A percentile compares a stretch with the other conserved stretches of the same genome.
phyloP scores from a whole-genome alignment of 2,113 vertebrate genomes.

The Malurus melanocephalus region DNA sequence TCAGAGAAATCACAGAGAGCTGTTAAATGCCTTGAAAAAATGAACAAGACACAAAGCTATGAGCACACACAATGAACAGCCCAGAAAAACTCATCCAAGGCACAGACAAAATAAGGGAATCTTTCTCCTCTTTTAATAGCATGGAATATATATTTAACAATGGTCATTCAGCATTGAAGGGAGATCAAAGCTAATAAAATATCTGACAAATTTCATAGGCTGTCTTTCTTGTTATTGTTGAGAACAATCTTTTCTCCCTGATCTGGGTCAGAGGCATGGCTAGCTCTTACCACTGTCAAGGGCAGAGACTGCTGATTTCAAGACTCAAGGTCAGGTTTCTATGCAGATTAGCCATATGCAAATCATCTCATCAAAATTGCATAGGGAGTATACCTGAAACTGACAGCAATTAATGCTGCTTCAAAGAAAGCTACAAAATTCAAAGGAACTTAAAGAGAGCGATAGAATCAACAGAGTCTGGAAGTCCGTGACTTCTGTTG shows the following conservation, averaged over 20 bases:
- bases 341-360: background rate
- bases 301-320: background rate
- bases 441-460: background rate
- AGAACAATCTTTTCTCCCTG: background rate
- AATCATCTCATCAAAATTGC: background rate
- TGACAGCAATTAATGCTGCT: background rate
- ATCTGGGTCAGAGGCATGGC: background rate
- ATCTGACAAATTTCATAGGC: background rate
- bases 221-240: background rate
- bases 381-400: background rate
- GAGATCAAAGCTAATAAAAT: background rate
- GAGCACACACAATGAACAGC: background rate
- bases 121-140: background rate
- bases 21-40: background rate
- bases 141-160: background rate
- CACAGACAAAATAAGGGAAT: rapidly evolving
- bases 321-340: background rate
- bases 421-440: background rate
- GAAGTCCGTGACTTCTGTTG: rapidly evolving
- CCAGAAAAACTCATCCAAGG: background rate
- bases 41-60: background rate
- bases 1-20: background rate
- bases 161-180: background rate
- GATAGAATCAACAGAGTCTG: background rate
- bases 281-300: background rate